Conservation (phyloP, 2,797 vertebrate species). For the Poecilia picta region DNA sequence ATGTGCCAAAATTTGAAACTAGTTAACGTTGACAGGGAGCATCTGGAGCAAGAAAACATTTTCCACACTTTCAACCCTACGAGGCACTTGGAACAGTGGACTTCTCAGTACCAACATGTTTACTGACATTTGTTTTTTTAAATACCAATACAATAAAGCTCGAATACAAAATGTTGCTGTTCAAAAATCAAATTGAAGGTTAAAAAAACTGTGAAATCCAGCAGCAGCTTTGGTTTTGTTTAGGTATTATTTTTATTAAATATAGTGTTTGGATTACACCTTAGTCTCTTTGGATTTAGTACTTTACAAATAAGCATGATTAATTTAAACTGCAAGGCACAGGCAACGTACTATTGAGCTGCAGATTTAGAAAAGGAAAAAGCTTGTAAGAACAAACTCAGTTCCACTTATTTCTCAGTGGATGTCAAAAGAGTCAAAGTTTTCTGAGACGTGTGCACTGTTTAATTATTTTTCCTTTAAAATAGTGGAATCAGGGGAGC, state of each 20-base stretch:
- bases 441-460: constrained; percentile 41
- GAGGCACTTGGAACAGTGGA: not conserved
- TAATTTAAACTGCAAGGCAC: not conserved
- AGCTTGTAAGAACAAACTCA: constrained; percentile 21
- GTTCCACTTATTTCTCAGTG: constrained; percentile 26
- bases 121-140: not conserved
- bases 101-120: not conserved
- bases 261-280: not conserved
- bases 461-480: constrained; percentile 62
- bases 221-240: not conserved
- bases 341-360: not conserved
- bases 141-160: not conserved
- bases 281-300: not conserved
- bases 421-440: constrained; percentile 31
- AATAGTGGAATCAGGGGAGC: constrained; percentile 35
- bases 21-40: not conserved
- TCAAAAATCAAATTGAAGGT: not conserved
- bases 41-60: not conserved
- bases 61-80: not conserved
- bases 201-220: not conserved
- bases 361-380: not conserved
- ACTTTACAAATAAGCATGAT: not conserved
- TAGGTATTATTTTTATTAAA: not conserved
- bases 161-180: not conserved
- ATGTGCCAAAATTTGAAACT: not conserved